Evolutionary conservation across 2,888 invertebrate genomes (phyloP).

Genomic region (Hyles lineata): DNA sequence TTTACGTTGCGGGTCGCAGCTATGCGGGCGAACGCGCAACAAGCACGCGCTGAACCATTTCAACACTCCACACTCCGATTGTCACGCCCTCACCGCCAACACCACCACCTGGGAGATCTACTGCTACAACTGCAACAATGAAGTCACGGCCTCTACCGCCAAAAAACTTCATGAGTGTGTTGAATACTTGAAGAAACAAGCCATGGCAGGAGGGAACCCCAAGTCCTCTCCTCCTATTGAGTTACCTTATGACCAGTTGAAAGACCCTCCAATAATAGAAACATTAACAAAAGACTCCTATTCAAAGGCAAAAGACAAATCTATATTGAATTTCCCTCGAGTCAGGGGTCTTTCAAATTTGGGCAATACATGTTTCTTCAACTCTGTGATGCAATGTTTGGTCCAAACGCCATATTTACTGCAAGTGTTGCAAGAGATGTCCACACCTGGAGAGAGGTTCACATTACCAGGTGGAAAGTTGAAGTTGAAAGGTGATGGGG

Average conservation of each 20-base stretch:
- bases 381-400: constrained; percentile 97
- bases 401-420: constrained; percentile 93
- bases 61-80: constrained; percentile 90
- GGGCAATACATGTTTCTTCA: constrained; percentile 99
- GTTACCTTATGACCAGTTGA: constrained; percentile 58
- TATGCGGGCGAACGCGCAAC: constrained; percentile 88
- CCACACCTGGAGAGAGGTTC: constrained; percentile 88
- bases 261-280: constrained; percentile 60
- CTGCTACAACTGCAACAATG: constrained; percentile 92
- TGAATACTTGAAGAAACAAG: constrained; percentile 88
- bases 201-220: constrained; percentile 54
- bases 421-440: constrained; percentile 88
- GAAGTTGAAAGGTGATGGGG: constrained; percentile 73
- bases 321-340: constrained; percentile 74
- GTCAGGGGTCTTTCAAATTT: constrained; percentile 94
- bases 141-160: constrained; percentile 85
- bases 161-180: constrained; percentile 90
- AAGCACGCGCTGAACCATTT: constrained; percentile 91
- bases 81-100: constrained; percentile 90
- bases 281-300: constrained; percentile 51
- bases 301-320: constrained; percentile 60
- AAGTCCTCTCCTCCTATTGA: constrained; percentile 72
- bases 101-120: constrained; percentile 89
- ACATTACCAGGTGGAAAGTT: constrained; percentile 89
- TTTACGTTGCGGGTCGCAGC: constrained; percentile 91